Conservation (phyloP, 2,888 invertebrate species). For the Stenodema calcarata region DNA sequence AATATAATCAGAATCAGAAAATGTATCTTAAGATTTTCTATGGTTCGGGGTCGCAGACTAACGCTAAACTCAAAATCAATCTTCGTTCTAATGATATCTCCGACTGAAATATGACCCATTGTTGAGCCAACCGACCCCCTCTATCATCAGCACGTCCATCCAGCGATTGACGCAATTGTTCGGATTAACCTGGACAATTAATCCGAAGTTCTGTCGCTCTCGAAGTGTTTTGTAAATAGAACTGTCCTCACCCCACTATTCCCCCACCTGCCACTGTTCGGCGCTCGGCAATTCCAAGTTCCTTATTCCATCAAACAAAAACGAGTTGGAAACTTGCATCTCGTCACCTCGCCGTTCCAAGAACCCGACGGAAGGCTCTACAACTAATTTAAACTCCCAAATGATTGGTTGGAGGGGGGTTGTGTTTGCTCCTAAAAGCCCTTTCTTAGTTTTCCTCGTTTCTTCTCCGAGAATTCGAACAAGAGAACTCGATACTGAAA, state of each 20-base stretch:
- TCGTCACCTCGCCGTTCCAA: not conserved
- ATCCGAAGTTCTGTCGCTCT: not conserved
- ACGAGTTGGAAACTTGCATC: not conserved
- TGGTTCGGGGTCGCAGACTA: too few species aligned
- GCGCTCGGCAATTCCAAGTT: not conserved
- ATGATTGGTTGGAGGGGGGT: not conserved
- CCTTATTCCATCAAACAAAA: not conserved
- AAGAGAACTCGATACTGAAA: too few species aligned
- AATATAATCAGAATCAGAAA: too few species aligned
- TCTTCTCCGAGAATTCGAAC: not conserved
- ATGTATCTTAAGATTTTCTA: too few species aligned
- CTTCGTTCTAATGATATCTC: too few species aligned
- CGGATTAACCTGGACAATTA: not conserved
- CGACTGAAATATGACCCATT: too few species aligned
- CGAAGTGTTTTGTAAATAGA: not conserved
- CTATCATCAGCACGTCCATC: too few species aligned
- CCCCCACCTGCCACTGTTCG: not conserved
- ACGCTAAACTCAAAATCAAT: too few species aligned
- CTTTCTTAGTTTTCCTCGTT: not conserved
- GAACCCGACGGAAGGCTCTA: not conserved
- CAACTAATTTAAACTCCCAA: not conserved
- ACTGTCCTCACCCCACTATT: not conserved
- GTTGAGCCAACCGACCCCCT: too few species aligned
- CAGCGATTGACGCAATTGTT: not conserved
- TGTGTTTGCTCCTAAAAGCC: not conserved